A percentile compares a stretch with the other conserved stretches of the same genome.
Evolutionary conservation across 2,113 vertebrate species (phyloP).

Genomic region (Labrus mixtus): DNA sequence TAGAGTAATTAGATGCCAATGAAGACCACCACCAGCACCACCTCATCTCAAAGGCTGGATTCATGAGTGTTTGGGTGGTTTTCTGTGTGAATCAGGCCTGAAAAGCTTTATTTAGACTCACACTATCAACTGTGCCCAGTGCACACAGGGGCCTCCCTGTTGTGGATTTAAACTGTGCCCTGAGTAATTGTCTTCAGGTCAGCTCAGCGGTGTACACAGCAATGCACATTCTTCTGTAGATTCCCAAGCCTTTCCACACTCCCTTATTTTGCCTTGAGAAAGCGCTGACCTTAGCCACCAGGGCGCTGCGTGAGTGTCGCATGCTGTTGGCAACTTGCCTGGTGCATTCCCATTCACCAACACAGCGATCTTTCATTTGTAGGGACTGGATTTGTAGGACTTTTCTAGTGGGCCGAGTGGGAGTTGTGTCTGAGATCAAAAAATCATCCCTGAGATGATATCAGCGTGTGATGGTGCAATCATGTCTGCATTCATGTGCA

Average conservation of each 20-base stretch:
- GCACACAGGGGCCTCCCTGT: conserved; percentile 64
- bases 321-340: conserved; percentile 72
- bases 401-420: conserved; percentile 38
- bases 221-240: conserved; percentile 75
- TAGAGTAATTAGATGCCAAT: conserved; percentile 36
- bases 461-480: not conserved
- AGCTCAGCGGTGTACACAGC: conserved; percentile 49
- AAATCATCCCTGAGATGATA: not conserved
- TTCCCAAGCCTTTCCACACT: conserved; percentile 80
- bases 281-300: conserved; percentile 80
- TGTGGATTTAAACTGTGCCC: conserved; percentile 67
- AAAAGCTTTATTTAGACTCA: conserved; percentile 63
- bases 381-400: conserved; percentile 55
- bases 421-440: conserved; percentile 45
- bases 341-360: conserved; percentile 68
- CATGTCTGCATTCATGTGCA: not conserved
- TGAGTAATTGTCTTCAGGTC: conserved; percentile 69
- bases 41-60: conserved; percentile 44
- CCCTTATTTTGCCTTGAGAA: conserved; percentile 83
- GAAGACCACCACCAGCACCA: conserved; percentile 1
- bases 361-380: conserved; percentile 74
- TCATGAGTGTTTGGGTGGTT: conserved; percentile 27
- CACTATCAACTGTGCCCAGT: conserved; percentile 31
- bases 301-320: conserved; percentile 48
- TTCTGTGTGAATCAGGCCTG: conserved; percentile 63